Evolutionary conservation across 2,888 invertebrate species (phyloP).

Genomic region (Brachyptera risi): DNA sequence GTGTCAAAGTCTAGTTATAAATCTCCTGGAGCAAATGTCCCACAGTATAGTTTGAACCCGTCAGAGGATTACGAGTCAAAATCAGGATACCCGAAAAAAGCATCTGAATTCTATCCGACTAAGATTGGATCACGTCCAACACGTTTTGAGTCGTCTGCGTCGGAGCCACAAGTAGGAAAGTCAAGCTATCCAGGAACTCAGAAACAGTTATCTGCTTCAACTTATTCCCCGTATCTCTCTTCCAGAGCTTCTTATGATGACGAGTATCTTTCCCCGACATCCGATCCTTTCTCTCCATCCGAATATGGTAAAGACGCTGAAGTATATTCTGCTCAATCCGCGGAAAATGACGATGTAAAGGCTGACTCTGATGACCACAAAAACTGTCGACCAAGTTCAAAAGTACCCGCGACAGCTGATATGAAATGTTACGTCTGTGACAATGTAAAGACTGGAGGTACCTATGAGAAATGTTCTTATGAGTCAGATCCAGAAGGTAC

Average conservation of each 20-base stretch:
- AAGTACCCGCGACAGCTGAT: slow-evolving; percentile 39
- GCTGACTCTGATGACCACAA: slow-evolving; percentile 34
- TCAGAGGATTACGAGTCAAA: background rate
- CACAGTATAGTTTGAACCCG: background rate
- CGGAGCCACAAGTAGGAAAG: slow-evolving; percentile 9
- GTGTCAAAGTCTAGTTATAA: background rate
- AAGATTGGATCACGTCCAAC: slow-evolving; percentile 7
- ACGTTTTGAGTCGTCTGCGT: slow-evolving; percentile 1
- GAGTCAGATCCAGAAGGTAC: slow-evolving; percentile 68
- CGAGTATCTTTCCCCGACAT: background rate
- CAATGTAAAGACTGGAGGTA: slow-evolving; percentile 68
- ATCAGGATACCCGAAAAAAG: slow-evolving; percentile 14
- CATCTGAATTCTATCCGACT: slow-evolving; percentile 13
- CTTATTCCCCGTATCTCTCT: slow-evolving; percentile 11
- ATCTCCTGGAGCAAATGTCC: background rate
- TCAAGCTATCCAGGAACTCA: slow-evolving; percentile 19
- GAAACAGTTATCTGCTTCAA: no score
- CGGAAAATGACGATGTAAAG: slow-evolving; percentile 30
- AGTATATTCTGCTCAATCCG: slow-evolving; percentile 30
- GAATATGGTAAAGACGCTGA: slow-evolving; percentile 34
- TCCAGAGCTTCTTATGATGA: slow-evolving; percentile 15
- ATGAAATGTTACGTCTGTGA: slow-evolving; percentile 51
- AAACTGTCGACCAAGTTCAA: slow-evolving; percentile 38
- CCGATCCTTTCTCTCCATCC: slow-evolving; percentile 21
- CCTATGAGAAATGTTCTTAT: slow-evolving; percentile 76